A percentile compares a stretch with the other conserved stretches of the same genome.
These are phyloP conservation scores for Cybosia mesomella DNA, from an alignment of 2,888 invertebrate genomes.

Conservation along the genomic window DNA sequence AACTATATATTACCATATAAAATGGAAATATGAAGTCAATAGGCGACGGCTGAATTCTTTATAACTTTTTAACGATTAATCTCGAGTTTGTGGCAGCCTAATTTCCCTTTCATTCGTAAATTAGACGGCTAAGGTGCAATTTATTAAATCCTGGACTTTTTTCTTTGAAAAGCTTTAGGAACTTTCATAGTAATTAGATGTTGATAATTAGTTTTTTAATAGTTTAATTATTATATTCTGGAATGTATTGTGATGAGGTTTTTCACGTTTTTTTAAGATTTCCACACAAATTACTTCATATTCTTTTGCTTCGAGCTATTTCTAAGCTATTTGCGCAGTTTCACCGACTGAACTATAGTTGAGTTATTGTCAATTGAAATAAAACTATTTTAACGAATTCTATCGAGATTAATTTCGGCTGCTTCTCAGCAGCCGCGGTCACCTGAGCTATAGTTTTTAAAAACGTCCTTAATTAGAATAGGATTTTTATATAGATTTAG, in stretches of 20 bases:
- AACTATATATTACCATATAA: conserved; percentile 26
- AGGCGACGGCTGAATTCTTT: conserved; percentile 30
- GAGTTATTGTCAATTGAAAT: no score
- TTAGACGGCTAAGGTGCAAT: conserved; percentile 35
- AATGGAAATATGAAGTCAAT: conserved; percentile 32
- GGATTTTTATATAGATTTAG: no score
- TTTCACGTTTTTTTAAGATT: neutral
- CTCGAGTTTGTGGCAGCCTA: conserved; percentile 36
- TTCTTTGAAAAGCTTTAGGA: conserved; percentile 15
- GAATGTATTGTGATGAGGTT: neutral
- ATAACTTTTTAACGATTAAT: conserved; percentile 39
- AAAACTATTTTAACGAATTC: no score
- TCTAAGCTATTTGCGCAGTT: no score
- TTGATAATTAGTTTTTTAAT: neutral
- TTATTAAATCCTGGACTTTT: conserved; percentile 28
- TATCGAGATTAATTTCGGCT: no score
- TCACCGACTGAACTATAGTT: neutral
- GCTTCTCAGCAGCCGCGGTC: no score
- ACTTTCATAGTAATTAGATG: neutral
- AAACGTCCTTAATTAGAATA: no score
- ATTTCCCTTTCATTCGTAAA: conserved; percentile 37
- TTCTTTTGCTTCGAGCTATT: no score
- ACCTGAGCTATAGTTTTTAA: no score
- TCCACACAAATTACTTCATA: neutral
- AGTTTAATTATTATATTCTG: neutral